phyloP scores from a whole-genome alignment of 2,888 invertebrate genomes.

The Myopa tessellatipennis region DNA sequence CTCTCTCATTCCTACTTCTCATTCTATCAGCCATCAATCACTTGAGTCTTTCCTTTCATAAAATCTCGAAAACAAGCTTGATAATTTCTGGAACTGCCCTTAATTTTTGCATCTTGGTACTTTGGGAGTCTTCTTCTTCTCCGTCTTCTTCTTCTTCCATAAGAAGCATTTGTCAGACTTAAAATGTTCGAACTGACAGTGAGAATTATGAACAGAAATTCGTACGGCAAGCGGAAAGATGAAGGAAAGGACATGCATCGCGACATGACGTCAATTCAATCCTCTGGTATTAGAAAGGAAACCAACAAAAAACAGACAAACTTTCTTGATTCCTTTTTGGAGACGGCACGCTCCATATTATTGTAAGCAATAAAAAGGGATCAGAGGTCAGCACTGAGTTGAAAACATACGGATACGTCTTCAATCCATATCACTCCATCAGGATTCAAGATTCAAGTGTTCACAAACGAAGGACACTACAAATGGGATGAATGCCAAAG shows the following conservation, averaged over 20 bases:
- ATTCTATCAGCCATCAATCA: background rate
- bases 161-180: constrained; percentile 22
- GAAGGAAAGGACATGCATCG: background rate
- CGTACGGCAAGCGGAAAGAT: background rate
- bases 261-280: background rate
- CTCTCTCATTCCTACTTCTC: background rate
- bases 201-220: background rate
- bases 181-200: constrained; percentile 14
- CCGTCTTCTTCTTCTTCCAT: background rate
- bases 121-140: background rate
- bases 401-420: background rate
- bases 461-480: background rate
- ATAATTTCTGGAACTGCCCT: background rate
- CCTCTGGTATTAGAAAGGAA: too few relatives aligned
- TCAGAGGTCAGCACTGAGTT: background rate
- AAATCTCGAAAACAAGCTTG: background rate
- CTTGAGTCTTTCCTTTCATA: too few relatives aligned
- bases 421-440: background rate
- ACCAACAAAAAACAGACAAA: too few relatives aligned
- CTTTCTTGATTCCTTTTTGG: too few relatives aligned
- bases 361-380: background rate
- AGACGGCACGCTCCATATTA: background rate
- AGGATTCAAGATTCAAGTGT: background rate
- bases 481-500: background rate
- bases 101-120: background rate